Evolutionary conservation across 2,113 vertebrate genomes (phyloP).

Genomic region (Sorex fumeus): DNA sequence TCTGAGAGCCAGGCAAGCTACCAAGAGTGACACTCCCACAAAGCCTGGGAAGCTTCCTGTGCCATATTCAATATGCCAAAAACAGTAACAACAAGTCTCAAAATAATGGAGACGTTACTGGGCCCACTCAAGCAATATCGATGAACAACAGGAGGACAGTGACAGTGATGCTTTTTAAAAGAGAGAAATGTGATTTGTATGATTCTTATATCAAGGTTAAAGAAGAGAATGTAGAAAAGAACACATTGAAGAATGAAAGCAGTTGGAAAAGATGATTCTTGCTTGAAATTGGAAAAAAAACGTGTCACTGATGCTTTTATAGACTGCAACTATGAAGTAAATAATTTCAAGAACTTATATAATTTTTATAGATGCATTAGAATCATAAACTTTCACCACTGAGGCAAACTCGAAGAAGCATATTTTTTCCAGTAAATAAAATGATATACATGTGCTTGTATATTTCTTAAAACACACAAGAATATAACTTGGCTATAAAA

Average conservation of each 20-base stretch:
- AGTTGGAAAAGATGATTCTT: background rate
- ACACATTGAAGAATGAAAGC: background rate
- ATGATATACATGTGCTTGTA: too few species aligned
- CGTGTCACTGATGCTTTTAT: background rate
- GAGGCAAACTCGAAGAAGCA: slow-evolving; percentile 26
- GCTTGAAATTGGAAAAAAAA: background rate
- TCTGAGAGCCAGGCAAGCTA: too few species aligned
- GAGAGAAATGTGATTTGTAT: slow-evolving; percentile 23
- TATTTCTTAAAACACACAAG: too few species aligned
- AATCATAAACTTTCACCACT: background rate
- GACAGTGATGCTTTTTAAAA: too few species aligned
- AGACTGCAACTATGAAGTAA: background rate
- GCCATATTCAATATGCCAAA: too few species aligned
- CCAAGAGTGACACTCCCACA: too few species aligned
- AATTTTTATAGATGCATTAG: background rate
- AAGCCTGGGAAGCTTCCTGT: too few species aligned
- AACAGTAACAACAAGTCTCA: too few species aligned
- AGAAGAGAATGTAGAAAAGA: background rate
- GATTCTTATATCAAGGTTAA: background rate
- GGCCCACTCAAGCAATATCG: too few species aligned
- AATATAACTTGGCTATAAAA: too few species aligned
- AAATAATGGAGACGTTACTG: too few species aligned
- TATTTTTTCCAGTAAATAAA: background rate
- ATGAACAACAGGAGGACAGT: too few species aligned
- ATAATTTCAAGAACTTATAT: background rate